A percentile compares a stretch with the other conserved stretches of the same genome.
These are phyloP conservation scores for Gari tellinella DNA, from an alignment of 2,888 invertebrate genomes.

Conservation along the genomic window DNA sequence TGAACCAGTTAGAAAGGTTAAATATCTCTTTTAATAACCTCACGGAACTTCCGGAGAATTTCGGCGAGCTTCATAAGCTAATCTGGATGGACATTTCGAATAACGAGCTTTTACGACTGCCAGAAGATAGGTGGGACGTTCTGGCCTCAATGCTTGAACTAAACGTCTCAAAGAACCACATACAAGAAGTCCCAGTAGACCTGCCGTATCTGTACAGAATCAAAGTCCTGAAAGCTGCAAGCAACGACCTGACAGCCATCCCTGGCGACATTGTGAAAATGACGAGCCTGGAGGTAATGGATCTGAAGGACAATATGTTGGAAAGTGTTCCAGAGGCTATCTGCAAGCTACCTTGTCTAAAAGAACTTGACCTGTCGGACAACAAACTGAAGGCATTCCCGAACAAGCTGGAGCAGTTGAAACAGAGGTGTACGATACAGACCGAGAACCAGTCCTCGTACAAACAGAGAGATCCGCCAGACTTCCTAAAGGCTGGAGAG, in stretches of 20 bases:
- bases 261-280: slow-evolving; percentile 81
- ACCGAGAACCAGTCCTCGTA: slow-evolving; percentile 74
- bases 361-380: slow-evolving; percentile 78
- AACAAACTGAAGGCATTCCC: slow-evolving; percentile 80
- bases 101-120: slow-evolving; percentile 77
- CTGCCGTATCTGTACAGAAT: slow-evolving; percentile 81
- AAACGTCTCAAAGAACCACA: slow-evolving; percentile 92
- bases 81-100: slow-evolving; percentile 76
- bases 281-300: slow-evolving; percentile 88
- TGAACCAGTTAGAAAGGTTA: slow-evolving; percentile 73
- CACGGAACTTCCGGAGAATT: slow-evolving; percentile 76
- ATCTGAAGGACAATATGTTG: slow-evolving; percentile 93
- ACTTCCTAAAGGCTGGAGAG: slow-evolving; percentile 69
- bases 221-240: slow-evolving; percentile 70
- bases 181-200: slow-evolving; percentile 88
- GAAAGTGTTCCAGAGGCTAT: slow-evolving; percentile 81
- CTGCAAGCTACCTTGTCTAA: slow-evolving; percentile 76
- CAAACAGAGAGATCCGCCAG: slow-evolving; percentile 79
- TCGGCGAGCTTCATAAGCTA: slow-evolving; percentile 79
- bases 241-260: slow-evolving; percentile 77
- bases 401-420: slow-evolving; percentile 71
- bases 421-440: slow-evolving; percentile 62
- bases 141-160: slow-evolving; percentile 90
- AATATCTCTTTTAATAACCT: slow-evolving; percentile 80
- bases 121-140: slow-evolving; percentile 88